Evolutionary conservation across 2,797 vertebrate genomes (phyloP).

Genomic region (Macropodus opercularis): DNA sequence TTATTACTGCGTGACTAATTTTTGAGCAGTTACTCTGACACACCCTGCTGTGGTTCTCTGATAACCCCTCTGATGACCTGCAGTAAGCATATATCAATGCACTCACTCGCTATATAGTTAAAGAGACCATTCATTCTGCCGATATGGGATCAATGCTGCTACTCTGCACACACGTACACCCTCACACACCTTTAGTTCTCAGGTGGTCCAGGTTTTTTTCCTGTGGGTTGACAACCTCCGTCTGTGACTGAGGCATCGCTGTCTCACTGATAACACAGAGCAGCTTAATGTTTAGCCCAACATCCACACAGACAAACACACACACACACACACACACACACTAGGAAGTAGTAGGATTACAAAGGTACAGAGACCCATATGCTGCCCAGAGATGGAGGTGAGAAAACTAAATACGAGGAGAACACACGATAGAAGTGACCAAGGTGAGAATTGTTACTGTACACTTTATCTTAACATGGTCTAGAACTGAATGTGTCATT

Average conservation of each 20-base stretch:
- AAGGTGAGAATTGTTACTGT: conserved; percentile 55
- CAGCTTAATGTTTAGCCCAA: conserved; percentile 84
- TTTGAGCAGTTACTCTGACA: conserved; percentile 6
- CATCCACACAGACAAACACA: conserved; percentile 45
- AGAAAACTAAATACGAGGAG: conserved; percentile 45
- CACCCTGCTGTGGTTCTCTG: conserved; percentile 28
- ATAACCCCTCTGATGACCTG: conserved; percentile 28
- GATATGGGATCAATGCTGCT: conserved; percentile 45
- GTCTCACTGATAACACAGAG: conserved; percentile 55
- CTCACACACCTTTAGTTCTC: conserved; percentile 3
- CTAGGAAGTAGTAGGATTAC: conserved; percentile 63
- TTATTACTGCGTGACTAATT: background rate
- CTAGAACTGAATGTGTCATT: background rate
- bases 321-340: conserved; percentile 43
- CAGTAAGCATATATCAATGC: conserved; percentile 21
- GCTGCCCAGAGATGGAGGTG: conserved; percentile 67
- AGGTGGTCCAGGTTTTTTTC: conserved; percentile 29
- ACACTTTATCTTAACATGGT: conserved; percentile 1
- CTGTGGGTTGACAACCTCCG: conserved; percentile 28
- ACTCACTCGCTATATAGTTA: conserved; percentile 15
- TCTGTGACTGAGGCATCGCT: conserved; percentile 55
- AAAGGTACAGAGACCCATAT: conserved; percentile 46
- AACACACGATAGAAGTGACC: conserved; percentile 9
- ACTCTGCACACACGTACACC: background rate
- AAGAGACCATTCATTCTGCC: conserved; percentile 30